phyloP scores from a whole-genome alignment of 2,888 invertebrate species.

The Leucozona laternaria region DNA sequence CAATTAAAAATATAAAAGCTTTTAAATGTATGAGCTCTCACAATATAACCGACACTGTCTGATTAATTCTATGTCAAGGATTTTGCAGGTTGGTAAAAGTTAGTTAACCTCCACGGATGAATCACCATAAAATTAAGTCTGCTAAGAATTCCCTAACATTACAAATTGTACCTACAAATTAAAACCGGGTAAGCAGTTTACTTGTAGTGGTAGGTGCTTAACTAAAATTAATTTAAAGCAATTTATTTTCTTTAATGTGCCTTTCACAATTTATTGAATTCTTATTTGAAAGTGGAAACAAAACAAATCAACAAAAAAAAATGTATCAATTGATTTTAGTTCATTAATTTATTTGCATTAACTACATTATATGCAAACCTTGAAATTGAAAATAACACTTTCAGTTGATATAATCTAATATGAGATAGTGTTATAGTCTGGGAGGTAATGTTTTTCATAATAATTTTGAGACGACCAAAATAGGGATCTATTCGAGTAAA shows the following conservation, averaged over 20 bases:
- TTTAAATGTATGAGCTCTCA: neutral
- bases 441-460: neutral
- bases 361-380: neutral
- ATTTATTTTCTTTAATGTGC: too few relatives aligned
- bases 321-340: neutral
- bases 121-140: slow-evolving; percentile 13
- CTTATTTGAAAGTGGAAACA: neutral
- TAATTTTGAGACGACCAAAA: neutral
- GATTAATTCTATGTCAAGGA: slow-evolving; percentile 56
- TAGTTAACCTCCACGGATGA: slow-evolving; percentile 44
- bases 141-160: slow-evolving; percentile 27
- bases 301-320: neutral
- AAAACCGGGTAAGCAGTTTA: slow-evolving; percentile 36
- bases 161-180: neutral
- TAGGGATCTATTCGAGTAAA: too few relatives aligned
- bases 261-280: neutral
- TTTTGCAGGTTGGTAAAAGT: slow-evolving; percentile 25
- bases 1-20: neutral
- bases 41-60: neutral
- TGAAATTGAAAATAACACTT: slow-evolving; percentile 1
- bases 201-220: neutral
- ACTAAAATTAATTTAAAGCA: too few relatives aligned
- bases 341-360: neutral
- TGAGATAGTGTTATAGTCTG: neutral
- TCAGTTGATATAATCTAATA: neutral